phyloP scores from a whole-genome alignment of 2,888 invertebrate genomes.

The Drosophila ezoana region DNA sequence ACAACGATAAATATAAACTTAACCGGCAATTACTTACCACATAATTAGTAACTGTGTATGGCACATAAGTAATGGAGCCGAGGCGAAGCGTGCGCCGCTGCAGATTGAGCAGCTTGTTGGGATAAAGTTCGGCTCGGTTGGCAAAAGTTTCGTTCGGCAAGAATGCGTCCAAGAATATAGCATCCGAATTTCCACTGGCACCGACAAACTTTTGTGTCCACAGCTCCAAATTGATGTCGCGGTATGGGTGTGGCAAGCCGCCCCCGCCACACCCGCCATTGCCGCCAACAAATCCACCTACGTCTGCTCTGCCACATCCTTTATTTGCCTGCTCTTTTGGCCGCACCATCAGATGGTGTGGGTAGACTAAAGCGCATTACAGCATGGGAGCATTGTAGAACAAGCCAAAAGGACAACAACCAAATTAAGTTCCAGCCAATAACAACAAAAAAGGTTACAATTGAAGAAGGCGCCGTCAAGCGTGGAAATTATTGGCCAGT shows the following conservation, averaged over 20 bases:
- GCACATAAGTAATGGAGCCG: constrained; percentile 83
- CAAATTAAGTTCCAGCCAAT: constrained; percentile 49
- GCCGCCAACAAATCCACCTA: constrained; percentile 11
- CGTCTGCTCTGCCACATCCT: constrained; percentile 10
- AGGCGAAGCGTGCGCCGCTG: constrained; percentile 78
- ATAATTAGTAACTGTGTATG: constrained; percentile 83
- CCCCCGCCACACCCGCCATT: constrained; percentile 5
- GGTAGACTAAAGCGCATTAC: constrained; percentile 81
- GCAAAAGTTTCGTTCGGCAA: constrained; percentile 81
- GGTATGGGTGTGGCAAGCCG: constrained; percentile 43
- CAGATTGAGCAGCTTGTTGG: constrained; percentile 83
- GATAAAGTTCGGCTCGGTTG: constrained; percentile 80
- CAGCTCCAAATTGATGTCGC: constrained; percentile 82
- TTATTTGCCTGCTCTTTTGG: constrained; percentile 48
- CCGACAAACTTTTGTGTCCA: constrained; percentile 85
- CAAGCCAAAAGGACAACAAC: constrained; percentile 42
- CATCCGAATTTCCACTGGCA: constrained; percentile 80
- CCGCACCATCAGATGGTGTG: constrained; percentile 83
- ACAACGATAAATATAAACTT: constrained; percentile 80
- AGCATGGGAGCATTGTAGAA: constrained; percentile 55
- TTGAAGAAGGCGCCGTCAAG: constrained; percentile 67
- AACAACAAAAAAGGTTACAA: constrained; percentile 65
- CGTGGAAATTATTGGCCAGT: constrained; percentile 77
- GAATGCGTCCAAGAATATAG: constrained; percentile 81
- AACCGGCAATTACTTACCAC: constrained; percentile 83